phyloP scores from a whole-genome alignment of 1,140 invertebrate genomes.

The Apis cerana region DNA sequence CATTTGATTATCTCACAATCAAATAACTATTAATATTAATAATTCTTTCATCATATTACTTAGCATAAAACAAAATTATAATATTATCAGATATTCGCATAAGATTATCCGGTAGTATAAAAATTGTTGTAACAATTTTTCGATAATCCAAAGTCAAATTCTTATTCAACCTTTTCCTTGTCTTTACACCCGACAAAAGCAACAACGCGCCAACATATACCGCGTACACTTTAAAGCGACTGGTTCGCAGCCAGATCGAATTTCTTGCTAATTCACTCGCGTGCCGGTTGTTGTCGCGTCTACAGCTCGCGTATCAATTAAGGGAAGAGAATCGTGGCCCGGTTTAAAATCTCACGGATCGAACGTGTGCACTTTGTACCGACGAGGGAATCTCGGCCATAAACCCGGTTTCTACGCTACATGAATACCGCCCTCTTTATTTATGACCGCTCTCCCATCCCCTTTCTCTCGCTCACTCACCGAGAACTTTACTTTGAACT shows the following conservation, averaged over 20 bases:
- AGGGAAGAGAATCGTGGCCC: background rate
- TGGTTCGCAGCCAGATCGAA: background rate
- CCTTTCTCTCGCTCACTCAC: conserved; percentile 27
- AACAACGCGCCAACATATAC: no score
- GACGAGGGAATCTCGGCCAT: conserved; percentile 35
- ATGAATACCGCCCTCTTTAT: conserved; percentile 66
- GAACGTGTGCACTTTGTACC: conserved; percentile 16
- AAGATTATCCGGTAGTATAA: no score
- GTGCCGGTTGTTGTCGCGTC: conserved; percentile 4
- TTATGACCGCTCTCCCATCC: conserved; percentile 44
- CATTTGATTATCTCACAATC: no score
- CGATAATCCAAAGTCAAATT: no score
- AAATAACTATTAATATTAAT: no score
- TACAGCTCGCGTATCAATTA: conserved; percentile 30
- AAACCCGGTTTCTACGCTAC: conserved; percentile 60
- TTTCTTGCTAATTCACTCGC: conserved; percentile 3
- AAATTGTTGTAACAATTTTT: no score
- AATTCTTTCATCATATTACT: no score
- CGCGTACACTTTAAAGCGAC: background rate
- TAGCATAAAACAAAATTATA: no score
- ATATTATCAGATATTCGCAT: no score
- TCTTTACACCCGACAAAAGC: background rate
- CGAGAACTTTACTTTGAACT: conserved; percentile 46
- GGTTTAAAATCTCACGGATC: conserved; percentile 5
- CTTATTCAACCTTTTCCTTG: no score